Percentiles rank a stretch among this genome's conserved stretches.
Evolutionary conservation across 1,140 invertebrate genomes (phyloP).

Genomic region (Sycophila sp.): DNA sequence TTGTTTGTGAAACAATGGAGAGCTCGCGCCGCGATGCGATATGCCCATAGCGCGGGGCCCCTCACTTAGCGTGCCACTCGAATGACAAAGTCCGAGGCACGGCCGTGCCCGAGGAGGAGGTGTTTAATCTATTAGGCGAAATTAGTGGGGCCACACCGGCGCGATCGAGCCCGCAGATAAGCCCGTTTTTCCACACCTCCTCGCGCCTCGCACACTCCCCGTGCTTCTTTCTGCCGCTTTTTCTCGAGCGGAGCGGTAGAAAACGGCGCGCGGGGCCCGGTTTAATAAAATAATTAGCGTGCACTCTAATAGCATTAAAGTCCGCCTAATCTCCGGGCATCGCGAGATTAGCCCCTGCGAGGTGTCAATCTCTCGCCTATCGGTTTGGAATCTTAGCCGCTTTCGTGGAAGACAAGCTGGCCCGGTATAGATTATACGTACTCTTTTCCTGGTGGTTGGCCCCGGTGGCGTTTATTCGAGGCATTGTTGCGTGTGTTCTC

Average conservation of each 20-base stretch:
- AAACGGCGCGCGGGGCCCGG: no score
- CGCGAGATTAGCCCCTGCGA: background rate
- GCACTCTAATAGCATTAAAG: background rate
- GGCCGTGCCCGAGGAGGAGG: constrained; percentile 1
- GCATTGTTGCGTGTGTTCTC: background rate
- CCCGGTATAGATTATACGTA: background rate
- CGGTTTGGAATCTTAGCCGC: background rate
- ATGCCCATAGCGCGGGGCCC: background rate
- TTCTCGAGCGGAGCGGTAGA: no score
- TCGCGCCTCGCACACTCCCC: background rate
- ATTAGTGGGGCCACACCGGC: constrained; percentile 32
- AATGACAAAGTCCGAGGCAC: constrained; percentile 45
- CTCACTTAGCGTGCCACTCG: constrained; percentile 50
- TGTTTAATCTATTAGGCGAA: constrained; percentile 46
- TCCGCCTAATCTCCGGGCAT: background rate
- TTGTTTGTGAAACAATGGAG: constrained; percentile 54
- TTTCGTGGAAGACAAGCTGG: background rate
- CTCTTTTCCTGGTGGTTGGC: background rate
- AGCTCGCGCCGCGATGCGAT: constrained; percentile 8
- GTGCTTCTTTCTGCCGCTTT: background rate
- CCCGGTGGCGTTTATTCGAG: background rate
- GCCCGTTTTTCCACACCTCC: background rate
- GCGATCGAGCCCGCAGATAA: constrained; percentile 20
- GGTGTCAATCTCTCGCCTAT: background rate
- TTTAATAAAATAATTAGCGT: background rate